A percentile compares a stretch with the other conserved stretches of the same genome.
These are phyloP conservation scores for Gnathochromis pfefferi DNA, from an alignment of 2,113 vertebrate genomes.

Conservation along the genomic window DNA sequence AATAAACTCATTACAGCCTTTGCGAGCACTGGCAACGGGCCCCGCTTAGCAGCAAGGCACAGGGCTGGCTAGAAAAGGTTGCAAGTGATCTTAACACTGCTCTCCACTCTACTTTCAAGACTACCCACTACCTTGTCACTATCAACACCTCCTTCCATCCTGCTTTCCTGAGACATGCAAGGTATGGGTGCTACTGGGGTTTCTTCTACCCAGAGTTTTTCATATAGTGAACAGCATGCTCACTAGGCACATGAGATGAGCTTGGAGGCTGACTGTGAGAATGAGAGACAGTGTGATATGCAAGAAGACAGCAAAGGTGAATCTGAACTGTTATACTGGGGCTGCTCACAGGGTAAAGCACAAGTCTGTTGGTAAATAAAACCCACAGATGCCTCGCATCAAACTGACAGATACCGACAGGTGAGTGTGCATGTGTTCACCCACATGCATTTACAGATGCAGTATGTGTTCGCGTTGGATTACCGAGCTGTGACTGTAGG, in stretches of 20 bases:
- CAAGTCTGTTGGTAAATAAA: slow-evolving; percentile 20
- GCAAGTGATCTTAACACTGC: slow-evolving; percentile 40
- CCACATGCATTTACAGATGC: background rate
- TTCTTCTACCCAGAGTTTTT: background rate
- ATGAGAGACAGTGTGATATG: slow-evolving; percentile 8
- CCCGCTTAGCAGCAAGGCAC: slow-evolving; percentile 31
- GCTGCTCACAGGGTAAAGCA: background rate
- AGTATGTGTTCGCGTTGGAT: background rate
- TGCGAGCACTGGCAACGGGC: slow-evolving; percentile 40
- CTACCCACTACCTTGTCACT: slow-evolving; percentile 8
- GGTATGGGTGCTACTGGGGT: background rate
- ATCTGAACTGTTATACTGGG: background rate
- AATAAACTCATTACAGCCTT: slow-evolving; percentile 69
- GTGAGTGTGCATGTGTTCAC: background rate
- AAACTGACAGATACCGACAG: background rate
- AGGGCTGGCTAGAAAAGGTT: slow-evolving; percentile 14
- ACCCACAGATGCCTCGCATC: background rate
- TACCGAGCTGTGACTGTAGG: background rate
- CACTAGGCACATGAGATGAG: background rate
- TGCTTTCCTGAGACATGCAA: background rate
- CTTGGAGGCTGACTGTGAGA: background rate
- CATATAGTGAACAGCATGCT: background rate
- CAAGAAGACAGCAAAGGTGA: slow-evolving; percentile 3
- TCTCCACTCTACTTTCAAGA: slow-evolving; percentile 34
- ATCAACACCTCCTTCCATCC: slow-evolving; percentile 14